phyloP scores from a whole-genome alignment of 2,888 invertebrate genomes.

The Scaptomyza parva region DNA sequence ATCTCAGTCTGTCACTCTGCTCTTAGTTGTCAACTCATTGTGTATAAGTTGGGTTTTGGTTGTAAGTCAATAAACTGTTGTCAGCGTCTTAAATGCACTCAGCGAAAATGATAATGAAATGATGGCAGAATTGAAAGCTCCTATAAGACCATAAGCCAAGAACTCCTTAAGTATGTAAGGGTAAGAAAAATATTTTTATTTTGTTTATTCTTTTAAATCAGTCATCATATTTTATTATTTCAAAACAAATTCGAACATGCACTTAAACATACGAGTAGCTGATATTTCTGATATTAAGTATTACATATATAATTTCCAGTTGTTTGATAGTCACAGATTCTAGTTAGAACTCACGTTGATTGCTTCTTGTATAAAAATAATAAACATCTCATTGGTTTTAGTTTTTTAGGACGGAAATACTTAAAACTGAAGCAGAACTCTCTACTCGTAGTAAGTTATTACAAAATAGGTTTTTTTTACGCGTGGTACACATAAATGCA shows the following conservation, averaged over 20 bases:
- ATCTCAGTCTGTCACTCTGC: slow-evolving; percentile 12
- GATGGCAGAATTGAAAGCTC: too few species aligned
- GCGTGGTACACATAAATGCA: slow-evolving; percentile 42
- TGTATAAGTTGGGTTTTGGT: slow-evolving; percentile 8
- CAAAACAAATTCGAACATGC: slow-evolving; percentile 72
- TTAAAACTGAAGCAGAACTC: slow-evolving; percentile 26
- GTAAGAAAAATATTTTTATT: too few species aligned
- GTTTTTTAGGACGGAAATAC: slow-evolving; percentile 58
- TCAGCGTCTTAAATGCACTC: slow-evolving; percentile 1
- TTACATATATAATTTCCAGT: slow-evolving; percentile 38
- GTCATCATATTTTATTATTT: slow-evolving; percentile 68
- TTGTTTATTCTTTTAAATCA: slow-evolving; percentile 53
- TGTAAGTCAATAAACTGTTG: slow-evolving; percentile 12
- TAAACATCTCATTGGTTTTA: slow-evolving; percentile 9
- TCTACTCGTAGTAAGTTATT: slow-evolving; percentile 32
- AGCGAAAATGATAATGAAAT: neutral
- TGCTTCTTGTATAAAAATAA: slow-evolving; percentile 26
- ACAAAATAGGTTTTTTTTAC: slow-evolving; percentile 26
- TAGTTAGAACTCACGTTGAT: slow-evolving; percentile 4
- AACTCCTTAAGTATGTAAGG: too few species aligned
- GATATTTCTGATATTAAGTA: slow-evolving; percentile 31
- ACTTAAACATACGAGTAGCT: slow-evolving; percentile 59
- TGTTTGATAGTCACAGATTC: slow-evolving; percentile 45
- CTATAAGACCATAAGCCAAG: too few species aligned
- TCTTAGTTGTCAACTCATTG: slow-evolving; percentile 23